Conservation (phyloP, 2,797 vertebrate genomes). For the Sphenodon punctatus region DNA sequence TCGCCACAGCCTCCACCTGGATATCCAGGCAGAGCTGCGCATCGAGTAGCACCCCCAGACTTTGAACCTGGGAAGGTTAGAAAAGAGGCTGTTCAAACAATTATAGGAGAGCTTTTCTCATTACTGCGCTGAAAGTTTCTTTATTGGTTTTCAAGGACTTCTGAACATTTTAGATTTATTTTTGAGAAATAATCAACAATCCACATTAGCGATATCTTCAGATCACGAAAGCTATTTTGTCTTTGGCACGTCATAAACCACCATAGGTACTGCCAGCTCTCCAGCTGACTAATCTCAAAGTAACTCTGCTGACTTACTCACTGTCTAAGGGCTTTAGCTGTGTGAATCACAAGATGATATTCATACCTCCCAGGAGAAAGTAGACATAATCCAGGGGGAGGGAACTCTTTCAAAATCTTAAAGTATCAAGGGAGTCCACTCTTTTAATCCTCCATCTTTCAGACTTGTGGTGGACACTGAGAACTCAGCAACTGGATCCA, state of each 20-base stretch:
- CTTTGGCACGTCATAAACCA: slow-evolving; percentile 38
- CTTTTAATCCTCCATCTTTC: not conserved
- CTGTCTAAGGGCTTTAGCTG: slow-evolving; percentile 19
- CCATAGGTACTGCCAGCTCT: not conserved
- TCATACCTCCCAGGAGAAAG: not conserved
- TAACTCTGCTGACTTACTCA: slow-evolving; percentile 7
- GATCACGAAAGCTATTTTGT: slow-evolving; percentile 21
- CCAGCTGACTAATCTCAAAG: slow-evolving; percentile 44
- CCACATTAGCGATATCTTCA: slow-evolving; percentile 20
- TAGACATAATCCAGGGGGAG: not conserved
- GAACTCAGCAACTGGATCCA: not conserved
- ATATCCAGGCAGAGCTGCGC: too few species aligned
- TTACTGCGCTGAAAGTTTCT: slow-evolving; percentile 15
- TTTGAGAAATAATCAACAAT: slow-evolving; percentile 19
- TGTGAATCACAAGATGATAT: slow-evolving; percentile 5
- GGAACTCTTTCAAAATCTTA: not conserved
- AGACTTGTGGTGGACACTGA: not conserved
- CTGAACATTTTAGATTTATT: not conserved
- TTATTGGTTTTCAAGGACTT: slow-evolving; percentile 18
- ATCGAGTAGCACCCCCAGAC: too few species aligned
- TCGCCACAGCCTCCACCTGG: too few species aligned
- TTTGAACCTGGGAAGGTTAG: too few species aligned
- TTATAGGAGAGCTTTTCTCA: not conserved
- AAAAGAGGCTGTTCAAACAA: not conserved
- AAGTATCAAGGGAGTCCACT: not conserved